Percentiles rank a stretch among this genome's conserved stretches.
These are phyloP conservation scores for Paraplagusia blochii DNA, from an alignment of 2,113 vertebrate genomes.

Conservation along the genomic window DNA sequence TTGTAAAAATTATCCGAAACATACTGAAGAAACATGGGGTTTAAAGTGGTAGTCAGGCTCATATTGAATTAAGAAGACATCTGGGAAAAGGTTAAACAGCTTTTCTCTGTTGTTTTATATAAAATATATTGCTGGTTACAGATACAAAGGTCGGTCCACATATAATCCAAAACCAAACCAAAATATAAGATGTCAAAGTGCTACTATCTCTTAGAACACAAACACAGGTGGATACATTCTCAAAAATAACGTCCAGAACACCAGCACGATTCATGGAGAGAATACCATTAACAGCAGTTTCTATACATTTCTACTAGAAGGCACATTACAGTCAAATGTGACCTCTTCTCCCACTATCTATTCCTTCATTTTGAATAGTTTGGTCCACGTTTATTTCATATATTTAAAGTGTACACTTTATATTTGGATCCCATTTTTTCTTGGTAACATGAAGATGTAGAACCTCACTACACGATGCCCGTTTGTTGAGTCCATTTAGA, in stretches of 20 bases:
- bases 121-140: slow-evolving; percentile 38
- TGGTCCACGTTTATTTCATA: slow-evolving; percentile 38
- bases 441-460: too few relatives aligned
- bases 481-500: slow-evolving; percentile 11
- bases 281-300: slow-evolving; percentile 48
- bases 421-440: slow-evolving; percentile 19
- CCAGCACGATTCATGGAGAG: slow-evolving; percentile 30
- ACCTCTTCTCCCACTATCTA: slow-evolving; percentile 30
- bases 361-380: slow-evolving; percentile 13
- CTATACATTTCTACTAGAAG: slow-evolving; percentile 57
- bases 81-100: slow-evolving; percentile 25
- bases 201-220: slow-evolving; percentile 6
- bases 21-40: slow-evolving; percentile 27
- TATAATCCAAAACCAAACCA: background rate
- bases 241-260: slow-evolving; percentile 25
- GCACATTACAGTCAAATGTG: slow-evolving; percentile 63
- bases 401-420: slow-evolving; percentile 9
- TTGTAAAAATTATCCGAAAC: slow-evolving; percentile 20
- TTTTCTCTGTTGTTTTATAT: slow-evolving; percentile 40
- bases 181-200: slow-evolving; percentile 41
- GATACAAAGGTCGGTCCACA: slow-evolving; percentile 54
- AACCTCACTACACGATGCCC: background rate
- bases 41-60: slow-evolving; percentile 40
- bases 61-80: slow-evolving; percentile 45
- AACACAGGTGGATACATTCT: slow-evolving; percentile 19